phyloP scores from a whole-genome alignment of 2,888 invertebrate genomes.

The Lingula anatina region DNA sequence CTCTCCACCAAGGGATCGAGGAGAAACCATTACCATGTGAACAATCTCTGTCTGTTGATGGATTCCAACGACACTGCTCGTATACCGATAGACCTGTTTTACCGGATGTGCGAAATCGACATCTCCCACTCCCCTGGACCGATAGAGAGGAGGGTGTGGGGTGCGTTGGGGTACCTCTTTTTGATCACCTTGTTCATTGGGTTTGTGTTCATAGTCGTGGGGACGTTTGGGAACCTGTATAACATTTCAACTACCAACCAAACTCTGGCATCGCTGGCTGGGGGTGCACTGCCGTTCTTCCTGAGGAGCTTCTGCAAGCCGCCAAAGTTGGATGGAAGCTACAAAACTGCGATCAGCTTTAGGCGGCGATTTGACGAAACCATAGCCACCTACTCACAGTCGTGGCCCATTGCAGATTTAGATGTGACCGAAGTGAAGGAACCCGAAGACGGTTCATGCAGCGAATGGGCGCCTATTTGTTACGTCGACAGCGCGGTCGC shows the following conservation, averaged over 20 bases:
- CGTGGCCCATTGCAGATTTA: too few species aligned
- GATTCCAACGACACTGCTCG: slow-evolving; percentile 12
- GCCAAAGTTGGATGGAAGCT: too few species aligned
- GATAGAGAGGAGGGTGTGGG: slow-evolving; percentile 10
- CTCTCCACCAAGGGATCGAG: not conserved
- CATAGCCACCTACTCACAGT: too few species aligned
- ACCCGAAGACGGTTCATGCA: too few species aligned
- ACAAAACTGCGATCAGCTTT: too few species aligned
- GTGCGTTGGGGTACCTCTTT: slow-evolving; percentile 11
- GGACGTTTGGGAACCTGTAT: slow-evolving; percentile 13
- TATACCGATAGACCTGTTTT: slow-evolving; percentile 17
- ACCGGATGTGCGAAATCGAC: slow-evolving; percentile 13
- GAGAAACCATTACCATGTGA: not conserved
- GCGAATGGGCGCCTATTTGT: too few species aligned
- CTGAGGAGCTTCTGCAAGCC: slow-evolving; percentile 2
- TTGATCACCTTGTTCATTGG: slow-evolving; percentile 15
- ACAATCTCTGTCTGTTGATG: slow-evolving; percentile 18
- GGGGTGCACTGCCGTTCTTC: slow-evolving; percentile 1
- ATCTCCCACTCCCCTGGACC: slow-evolving; percentile 20
- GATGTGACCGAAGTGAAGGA: too few species aligned
- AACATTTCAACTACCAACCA: slow-evolving; percentile 3
- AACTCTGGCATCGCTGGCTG: slow-evolving; percentile 1
- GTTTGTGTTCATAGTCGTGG: slow-evolving; percentile 15
- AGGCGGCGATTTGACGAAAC: too few species aligned
- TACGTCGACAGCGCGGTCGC: too few species aligned